Conservation (phyloP, 1,140 invertebrate genomes). For the Caenorhabditis inopinata region DNA sequence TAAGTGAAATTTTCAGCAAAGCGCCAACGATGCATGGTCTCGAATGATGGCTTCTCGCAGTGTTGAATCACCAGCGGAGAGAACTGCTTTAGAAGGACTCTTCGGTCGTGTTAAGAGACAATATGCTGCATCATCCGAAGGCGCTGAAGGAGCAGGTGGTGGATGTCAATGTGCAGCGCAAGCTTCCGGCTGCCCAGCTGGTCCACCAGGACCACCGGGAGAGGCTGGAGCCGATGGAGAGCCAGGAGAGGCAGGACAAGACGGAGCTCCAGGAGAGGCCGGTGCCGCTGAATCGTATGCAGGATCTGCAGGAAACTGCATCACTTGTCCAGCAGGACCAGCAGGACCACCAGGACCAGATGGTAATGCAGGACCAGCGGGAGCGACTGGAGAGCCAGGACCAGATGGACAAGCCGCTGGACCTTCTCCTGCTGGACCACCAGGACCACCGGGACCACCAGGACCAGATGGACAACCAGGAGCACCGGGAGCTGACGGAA, state of each 20-base stretch:
- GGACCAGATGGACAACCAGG: constrained; percentile 36
- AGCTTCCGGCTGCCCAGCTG: constrained; percentile 35
- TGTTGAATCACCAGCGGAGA: constrained; percentile 6
- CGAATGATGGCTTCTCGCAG: constrained; percentile 3
- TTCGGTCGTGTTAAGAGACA: constrained; percentile 21
- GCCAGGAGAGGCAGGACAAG: constrained; percentile 20
- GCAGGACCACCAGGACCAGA: constrained; percentile 41
- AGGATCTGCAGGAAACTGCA: constrained; percentile 25
- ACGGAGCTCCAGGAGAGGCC: constrained; percentile 2
- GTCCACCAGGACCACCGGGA: constrained; percentile 35
- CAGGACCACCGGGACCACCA: constrained; percentile 35
- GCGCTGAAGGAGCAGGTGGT: neutral
- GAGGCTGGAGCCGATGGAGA: constrained; percentile 27
- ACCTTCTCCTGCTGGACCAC: constrained; percentile 19
- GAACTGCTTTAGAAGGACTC: neutral
- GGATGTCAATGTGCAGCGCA: constrained; percentile 36
- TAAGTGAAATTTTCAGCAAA: neutral
- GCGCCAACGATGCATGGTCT: constrained; percentile 19
- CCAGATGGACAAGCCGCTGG: constrained; percentile 22
- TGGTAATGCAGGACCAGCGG: constrained; percentile 36
- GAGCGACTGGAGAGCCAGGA: constrained; percentile 33
- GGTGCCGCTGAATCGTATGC: neutral
- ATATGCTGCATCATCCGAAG: neutral
- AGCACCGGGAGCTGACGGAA: constrained; percentile 35
- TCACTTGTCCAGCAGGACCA: constrained; percentile 39